phyloP scores from a whole-genome alignment of 2,888 invertebrate species.

The Tinea semifulvella region DNA sequence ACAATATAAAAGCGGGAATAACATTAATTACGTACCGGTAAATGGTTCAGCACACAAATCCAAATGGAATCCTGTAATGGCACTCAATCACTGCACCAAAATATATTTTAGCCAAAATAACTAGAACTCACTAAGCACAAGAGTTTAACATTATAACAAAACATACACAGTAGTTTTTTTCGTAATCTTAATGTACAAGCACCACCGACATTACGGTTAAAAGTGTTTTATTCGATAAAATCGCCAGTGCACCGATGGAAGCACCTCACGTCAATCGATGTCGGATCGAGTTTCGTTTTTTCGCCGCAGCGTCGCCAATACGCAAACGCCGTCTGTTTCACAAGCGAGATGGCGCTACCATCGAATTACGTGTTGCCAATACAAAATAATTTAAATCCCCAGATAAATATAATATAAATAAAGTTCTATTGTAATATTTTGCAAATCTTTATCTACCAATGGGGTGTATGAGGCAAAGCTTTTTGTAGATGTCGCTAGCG shows the following conservation, averaged over 20 bases:
- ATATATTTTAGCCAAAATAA: not conserved
- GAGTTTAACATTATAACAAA: conserved; percentile 46
- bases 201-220: conserved; percentile 52
- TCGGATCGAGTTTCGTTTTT: conserved; percentile 46
- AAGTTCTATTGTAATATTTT: no score
- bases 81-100: conserved; percentile 13
- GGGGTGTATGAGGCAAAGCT: no score
- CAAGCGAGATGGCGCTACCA: conserved; percentile 36
- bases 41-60: conserved; percentile 2
- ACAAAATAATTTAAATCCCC: not conserved
- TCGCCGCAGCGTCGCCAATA: conserved; percentile 27
- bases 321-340: conserved; percentile 11
- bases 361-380: conserved; percentile 26
- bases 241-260: conserved; percentile 42
- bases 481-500: no score
- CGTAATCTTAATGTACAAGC: conserved; percentile 52
- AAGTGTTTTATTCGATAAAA: conserved; percentile 46
- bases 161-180: conserved; percentile 46
- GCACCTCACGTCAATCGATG: conserved; percentile 44
- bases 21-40: conserved; percentile 8
- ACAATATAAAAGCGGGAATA: not conserved
- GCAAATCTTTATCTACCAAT: no score
- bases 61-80: conserved; percentile 3
- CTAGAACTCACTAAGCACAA: conserved; percentile 52
- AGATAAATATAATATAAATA: no score